Evolutionary conservation across 2,888 invertebrate genomes (phyloP).

Genomic region (Nemoura dubitans): DNA sequence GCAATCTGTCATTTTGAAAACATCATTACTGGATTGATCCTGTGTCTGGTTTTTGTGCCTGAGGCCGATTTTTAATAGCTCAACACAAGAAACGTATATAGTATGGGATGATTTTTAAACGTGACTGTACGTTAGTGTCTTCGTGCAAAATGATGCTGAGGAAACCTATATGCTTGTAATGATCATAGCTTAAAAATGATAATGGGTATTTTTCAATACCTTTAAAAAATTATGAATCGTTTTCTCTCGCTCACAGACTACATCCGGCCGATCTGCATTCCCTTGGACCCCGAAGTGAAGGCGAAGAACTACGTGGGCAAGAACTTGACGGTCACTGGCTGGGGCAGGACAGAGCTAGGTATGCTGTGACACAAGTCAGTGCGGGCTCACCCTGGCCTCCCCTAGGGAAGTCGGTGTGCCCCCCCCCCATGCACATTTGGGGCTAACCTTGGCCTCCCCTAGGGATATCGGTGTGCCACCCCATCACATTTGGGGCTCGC

Average conservation of each 20-base stretch:
- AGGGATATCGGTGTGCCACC: not conserved
- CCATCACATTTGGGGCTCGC: too few relatives aligned
- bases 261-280: slow-evolving; percentile 70
- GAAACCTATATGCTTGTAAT: too few relatives aligned
- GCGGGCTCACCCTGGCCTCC: too few relatives aligned
- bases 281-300: slow-evolving; percentile 62
- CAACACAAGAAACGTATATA: not conserved
- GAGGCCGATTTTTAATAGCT: not conserved
- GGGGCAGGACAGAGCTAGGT: slow-evolving; percentile 58
- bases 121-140: slow-evolving; percentile 43
- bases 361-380: not conserved
- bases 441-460: too few relatives aligned
- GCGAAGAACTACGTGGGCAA: slow-evolving; percentile 58
- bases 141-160: too few relatives aligned
- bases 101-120: too few relatives aligned
- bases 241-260: slow-evolving; percentile 59
- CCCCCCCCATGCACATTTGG: not conserved
- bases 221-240: too few relatives aligned
- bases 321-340: slow-evolving; percentile 65
- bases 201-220: too few relatives aligned
- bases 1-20: not conserved
- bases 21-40: not conserved
- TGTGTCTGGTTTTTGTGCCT: not conserved
- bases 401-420: too few relatives aligned
- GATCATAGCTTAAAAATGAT: too few relatives aligned